Evolutionary conservation across 2,113 vertebrate species (phyloP).

Genomic region (Leuciscus idus): DNA sequence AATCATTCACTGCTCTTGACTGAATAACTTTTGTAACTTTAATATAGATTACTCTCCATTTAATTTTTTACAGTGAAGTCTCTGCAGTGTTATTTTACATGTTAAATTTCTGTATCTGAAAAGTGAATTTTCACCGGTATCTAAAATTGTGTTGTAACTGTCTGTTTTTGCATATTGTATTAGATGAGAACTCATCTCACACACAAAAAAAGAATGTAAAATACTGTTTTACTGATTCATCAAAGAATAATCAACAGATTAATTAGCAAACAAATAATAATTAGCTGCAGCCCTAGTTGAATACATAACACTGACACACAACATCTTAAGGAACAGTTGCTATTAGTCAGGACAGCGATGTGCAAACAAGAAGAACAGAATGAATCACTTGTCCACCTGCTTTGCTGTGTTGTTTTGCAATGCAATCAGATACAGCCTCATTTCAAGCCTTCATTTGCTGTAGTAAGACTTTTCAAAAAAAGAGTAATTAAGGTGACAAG

Average conservation of each 20-base stretch:
- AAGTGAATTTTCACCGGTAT: too few relatives aligned
- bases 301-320: not conserved
- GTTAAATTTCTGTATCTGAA: too few relatives aligned
- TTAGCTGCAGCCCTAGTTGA: not conserved
- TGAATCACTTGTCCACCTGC: constrained; percentile 24
- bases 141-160: too few relatives aligned
- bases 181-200: not conserved
- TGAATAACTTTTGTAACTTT: too few relatives aligned
- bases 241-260: not conserved
- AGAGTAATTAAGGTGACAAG: not conserved
- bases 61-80: too few relatives aligned
- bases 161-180: not conserved
- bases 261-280: not conserved
- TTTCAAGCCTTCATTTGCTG: not conserved
- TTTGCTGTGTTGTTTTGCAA: not conserved
- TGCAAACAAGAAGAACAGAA: not conserved
- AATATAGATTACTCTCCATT: too few relatives aligned
- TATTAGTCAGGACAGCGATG: not conserved
- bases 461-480: constrained; percentile 10
- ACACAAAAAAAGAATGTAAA: not conserved
- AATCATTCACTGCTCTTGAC: too few relatives aligned
- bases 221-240: not conserved
- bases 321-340: not conserved
- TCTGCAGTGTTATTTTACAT: too few relatives aligned
- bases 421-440: not conserved